Evolutionary conservation across 2,797 vertebrate genomes (phyloP), one percentile per base, ranked within the genome.

Genomic region (Mastacembelus armatus): DNA sequence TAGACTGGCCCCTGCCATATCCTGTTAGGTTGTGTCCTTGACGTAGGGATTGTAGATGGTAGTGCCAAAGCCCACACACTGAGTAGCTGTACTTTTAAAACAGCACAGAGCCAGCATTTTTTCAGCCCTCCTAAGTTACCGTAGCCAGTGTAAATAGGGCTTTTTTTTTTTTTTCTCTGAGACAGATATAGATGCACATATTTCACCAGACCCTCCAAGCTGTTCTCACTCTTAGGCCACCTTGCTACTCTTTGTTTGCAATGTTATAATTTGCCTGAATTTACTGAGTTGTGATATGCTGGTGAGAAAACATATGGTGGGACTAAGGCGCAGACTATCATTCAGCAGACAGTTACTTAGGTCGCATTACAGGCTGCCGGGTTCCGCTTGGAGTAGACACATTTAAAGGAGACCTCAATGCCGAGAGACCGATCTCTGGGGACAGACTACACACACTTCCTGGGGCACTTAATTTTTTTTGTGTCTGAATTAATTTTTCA

Each of bases 401-500:
- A 78, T 92, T 94, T 88, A 90, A 92, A 92, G 91, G 84, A 88
- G 91, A 93, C 89, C 92, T 94, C 90, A 87, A 36, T 85, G 89
- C 79, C 85, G 91, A 89, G 88, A 93, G 93, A 94, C 87, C 89
- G 78, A 88, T 92, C 92, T 93, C 89, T 40, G 78, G 94, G 91
- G 91, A 93, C 86, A 84, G 88, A 92, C 91, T 93, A 90, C 89
- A 77, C 86, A 85, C 81, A 92, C 89, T 89, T 94, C 92, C 92
- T 86, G 90, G 93, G 88, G 88, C 91, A 94, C 91, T 95, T 95
- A 92, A 93, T 94, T 94, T 93, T 84, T 94, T 93, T 94, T 42
- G 91, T 91, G 91, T 94, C 77, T 73, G 90, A 92, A 95, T 96
- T 93, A 95, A 96, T 96, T 95, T 96, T 96, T 95, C 77, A 96